phyloP scores from a whole-genome alignment of 1,140 invertebrate species.

The Brachionus koreanus region DNA sequence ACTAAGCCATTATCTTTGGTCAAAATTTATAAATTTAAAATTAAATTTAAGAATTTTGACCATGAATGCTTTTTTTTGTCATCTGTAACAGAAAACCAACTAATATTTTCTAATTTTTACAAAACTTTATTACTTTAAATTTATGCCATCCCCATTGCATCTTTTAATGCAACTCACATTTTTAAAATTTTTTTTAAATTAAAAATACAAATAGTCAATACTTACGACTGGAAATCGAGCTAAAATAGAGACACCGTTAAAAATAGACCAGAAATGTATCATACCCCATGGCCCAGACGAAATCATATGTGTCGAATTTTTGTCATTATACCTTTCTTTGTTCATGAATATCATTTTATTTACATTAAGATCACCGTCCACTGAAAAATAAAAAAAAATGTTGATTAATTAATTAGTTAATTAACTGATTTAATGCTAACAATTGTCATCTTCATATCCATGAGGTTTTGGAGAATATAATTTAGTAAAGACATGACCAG shows the following conservation, averaged over 20 bases:
- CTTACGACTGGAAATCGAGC: slow-evolving; percentile 55
- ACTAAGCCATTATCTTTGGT: no score
- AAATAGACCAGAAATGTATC: slow-evolving; percentile 59
- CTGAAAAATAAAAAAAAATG: slow-evolving; percentile 49
- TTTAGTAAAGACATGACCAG: slow-evolving; percentile 56
- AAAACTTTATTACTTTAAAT: slow-evolving; percentile 29
- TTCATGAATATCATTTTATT: slow-evolving; percentile 54
- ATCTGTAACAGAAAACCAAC: background rate
- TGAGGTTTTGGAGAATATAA: slow-evolving; percentile 18
- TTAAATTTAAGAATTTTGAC: no score
- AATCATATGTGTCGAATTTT: slow-evolving; percentile 53
- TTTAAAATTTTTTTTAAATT: background rate
- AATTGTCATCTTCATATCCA: slow-evolving; percentile 7
- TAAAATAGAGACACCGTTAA: slow-evolving; percentile 53
- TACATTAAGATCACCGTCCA: slow-evolving; percentile 56
- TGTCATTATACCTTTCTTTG: slow-evolving; percentile 50
- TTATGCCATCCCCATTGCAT: slow-evolving; percentile 22
- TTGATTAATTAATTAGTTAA: background rate
- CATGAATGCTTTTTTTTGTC: background rate
- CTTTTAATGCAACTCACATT: background rate
- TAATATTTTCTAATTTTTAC: background rate
- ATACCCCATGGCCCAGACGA: slow-evolving; percentile 55
- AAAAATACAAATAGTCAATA: slow-evolving; percentile 8
- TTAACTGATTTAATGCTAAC: background rate
- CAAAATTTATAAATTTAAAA: no score